A percentile compares a stretch with the other conserved stretches of the same genome.
Evolutionary conservation across 2,113 vertebrate species (phyloP).

Genomic region (Psephotus haematonotus): DNA sequence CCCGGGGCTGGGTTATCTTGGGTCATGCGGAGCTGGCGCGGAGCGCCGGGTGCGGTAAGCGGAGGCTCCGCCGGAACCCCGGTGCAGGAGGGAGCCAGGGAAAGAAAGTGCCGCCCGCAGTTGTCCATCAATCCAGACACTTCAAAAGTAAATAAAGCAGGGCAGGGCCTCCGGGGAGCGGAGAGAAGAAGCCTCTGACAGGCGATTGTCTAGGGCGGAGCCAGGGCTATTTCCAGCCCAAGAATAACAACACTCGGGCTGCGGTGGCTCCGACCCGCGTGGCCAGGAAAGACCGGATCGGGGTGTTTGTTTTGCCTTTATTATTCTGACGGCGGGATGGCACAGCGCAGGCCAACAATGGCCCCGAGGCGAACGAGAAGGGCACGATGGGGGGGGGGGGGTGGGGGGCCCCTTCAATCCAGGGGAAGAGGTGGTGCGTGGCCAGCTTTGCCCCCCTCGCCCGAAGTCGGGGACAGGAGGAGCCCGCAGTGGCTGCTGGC

Average conservation of each 20-base stretch:
- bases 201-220: slow-evolving; percentile 41
- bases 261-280: slow-evolving; percentile 18
- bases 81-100: not conserved
- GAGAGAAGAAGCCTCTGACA: slow-evolving; percentile 47
- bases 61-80: not conserved
- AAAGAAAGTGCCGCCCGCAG: not conserved
- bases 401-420: not conserved
- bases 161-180: slow-evolving; percentile 26
- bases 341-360: slow-evolving; percentile 14
- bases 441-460: not conserved
- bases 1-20: slow-evolving; percentile 47
- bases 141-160: slow-evolving; percentile 61
- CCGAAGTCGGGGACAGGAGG: not conserved
- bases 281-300: slow-evolving; percentile 59
- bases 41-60: slow-evolving; percentile 22
- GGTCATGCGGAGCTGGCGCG: slow-evolving; percentile 1
- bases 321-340: slow-evolving; percentile 43
- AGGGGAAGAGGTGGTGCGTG: not conserved
- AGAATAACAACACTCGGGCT: slow-evolving; percentile 21
- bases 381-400: not conserved
- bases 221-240: slow-evolving; percentile 14
- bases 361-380: not conserved
- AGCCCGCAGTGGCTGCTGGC: not conserved
- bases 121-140: slow-evolving; percentile 22
- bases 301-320: slow-evolving; percentile 60